Conservation (phyloP, 2,797 vertebrate species). For the Chelonia mydas region DNA sequence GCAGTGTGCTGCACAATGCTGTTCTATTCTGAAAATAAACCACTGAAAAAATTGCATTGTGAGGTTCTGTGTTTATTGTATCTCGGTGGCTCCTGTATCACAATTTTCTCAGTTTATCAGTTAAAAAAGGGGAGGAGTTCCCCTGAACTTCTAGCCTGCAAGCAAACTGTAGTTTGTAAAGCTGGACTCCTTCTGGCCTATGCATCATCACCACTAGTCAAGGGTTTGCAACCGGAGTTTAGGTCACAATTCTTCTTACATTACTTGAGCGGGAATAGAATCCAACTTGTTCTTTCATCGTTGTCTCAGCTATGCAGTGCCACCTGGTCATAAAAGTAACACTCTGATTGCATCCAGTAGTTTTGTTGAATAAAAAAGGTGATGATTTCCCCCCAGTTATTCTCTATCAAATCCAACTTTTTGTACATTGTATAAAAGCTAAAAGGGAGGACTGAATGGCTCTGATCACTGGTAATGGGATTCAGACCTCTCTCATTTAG, state of each 20-base stretch:
- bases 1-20: not conserved
- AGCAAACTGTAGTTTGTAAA: not conserved
- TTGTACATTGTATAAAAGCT: not conserved
- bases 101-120: too few relatives aligned
- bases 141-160: not conserved
- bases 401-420: not conserved
- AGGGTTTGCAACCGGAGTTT: not conserved
- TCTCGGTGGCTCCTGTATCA: too few relatives aligned
- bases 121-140: too few relatives aligned
- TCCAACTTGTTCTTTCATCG: not conserved
- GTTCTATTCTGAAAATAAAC: not conserved
- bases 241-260: slow-evolving; percentile 1
- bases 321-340: not conserved
- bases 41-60: too few relatives aligned
- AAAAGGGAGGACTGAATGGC: not conserved
- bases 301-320: not conserved
- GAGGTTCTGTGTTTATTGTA: too few relatives aligned
- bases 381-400: not conserved
- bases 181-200: not conserved
- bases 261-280: slow-evolving; percentile 25
- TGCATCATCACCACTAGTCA: not conserved
- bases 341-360: not conserved
- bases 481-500: not conserved
- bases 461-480: not conserved
- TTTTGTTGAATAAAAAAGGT: not conserved